Evolutionary conservation across 1,140 invertebrate genomes (phyloP), one percentile per base, ranked within the genome.

Genomic region (Tetragnatha versicolor): DNA sequence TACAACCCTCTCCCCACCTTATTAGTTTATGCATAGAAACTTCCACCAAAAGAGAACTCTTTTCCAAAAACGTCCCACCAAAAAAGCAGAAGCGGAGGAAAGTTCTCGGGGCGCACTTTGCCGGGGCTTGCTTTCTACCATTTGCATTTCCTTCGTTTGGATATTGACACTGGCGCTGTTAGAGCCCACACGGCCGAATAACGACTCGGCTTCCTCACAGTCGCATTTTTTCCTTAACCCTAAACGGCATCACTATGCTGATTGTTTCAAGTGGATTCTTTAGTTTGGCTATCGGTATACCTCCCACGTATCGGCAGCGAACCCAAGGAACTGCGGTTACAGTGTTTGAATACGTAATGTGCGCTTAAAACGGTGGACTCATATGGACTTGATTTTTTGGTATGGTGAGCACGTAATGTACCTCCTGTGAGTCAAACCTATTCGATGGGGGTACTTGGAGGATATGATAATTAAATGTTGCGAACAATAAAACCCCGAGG

Each of bases 91-190:
- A 35, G 35, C 29, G 27, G 2, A 31, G 35, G 35, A 20, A 58
- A 58, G 55, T 33, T 33, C 55, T n/a, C 17, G 17, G 20, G 55
- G n/a, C 35, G 29, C 29, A 58, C 55, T 58, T 58, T 58, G 20
- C 55, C n/a, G 55, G 22, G 29, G 35, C 55, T 58, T 58, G 31
- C 55, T 6, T 58, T 20, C 29, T 58, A 31, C 45, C 25, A 68
- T 68, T 49, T 68, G 42, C 63, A 68, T 68, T 39, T 17, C 27
- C 63, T 68, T 68, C 63, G 63, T 68, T 68, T 68, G 25, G 39
- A 31, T 68, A 68, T 68, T 68, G 63, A 47, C 37, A 27, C 63
- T 47, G 37, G 49, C n/a, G n/a, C n/a, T n/a, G n/a, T n/a, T n/a
- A n/a, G n/a, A n/a, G n/a, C n/a, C n/a, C n/a, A n/a, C n/a, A 68